A percentile compares a stretch with the other conserved stretches of the same genome.
phyloP scores from a whole-genome alignment of 2,113 vertebrate genomes.

The Paedocypris sp. region DNA sequence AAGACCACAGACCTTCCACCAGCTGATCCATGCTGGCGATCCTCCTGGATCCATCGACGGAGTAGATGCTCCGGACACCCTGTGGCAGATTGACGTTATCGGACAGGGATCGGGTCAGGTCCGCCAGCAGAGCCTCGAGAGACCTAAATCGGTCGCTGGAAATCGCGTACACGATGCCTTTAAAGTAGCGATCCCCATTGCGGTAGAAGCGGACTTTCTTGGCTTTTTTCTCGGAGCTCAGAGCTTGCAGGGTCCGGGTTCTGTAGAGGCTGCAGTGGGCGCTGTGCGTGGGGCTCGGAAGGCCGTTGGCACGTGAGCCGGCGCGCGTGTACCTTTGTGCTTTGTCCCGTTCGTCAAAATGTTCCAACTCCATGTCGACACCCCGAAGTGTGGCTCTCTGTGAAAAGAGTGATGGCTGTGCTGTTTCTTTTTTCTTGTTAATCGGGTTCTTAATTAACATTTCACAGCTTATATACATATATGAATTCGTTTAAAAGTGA shows the following conservation, averaged over 20 bases:
- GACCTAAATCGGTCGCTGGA: conserved; percentile 89
- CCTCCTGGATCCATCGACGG: conserved; percentile 80
- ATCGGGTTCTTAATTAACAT: too few relatives aligned
- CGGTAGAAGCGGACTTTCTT: conserved; percentile 97
- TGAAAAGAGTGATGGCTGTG: too few relatives aligned
- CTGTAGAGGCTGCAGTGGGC: conserved; percentile 97
- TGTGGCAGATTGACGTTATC: conserved; percentile 96
- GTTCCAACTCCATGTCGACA: conserved; percentile 88
- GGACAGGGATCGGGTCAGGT: conserved; percentile 88
- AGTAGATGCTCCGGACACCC: conserved; percentile 90
- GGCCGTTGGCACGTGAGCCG: conserved; percentile 78
- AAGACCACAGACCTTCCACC: conserved; percentile 80
- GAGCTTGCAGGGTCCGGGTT: conserved; percentile 85
- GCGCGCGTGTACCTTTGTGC: conserved; percentile 79
- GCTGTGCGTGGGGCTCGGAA: conserved; percentile 95
- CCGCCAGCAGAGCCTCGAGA: conserved; percentile 87
- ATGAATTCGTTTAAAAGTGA: too few relatives aligned
- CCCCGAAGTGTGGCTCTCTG: conserved; percentile 49
- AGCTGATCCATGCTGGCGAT: conserved; percentile 84
- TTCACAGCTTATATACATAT: too few relatives aligned
- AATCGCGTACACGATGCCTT: conserved; percentile 94
- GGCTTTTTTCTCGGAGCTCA: conserved; percentile 92
- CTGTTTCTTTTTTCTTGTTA: too few relatives aligned
- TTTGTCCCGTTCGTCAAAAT: conserved; percentile 95
- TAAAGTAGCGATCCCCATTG: conserved; percentile 95